Evolutionary conservation across 1,140 invertebrate species (phyloP).

Genomic region (Dreissena polymorpha): DNA sequence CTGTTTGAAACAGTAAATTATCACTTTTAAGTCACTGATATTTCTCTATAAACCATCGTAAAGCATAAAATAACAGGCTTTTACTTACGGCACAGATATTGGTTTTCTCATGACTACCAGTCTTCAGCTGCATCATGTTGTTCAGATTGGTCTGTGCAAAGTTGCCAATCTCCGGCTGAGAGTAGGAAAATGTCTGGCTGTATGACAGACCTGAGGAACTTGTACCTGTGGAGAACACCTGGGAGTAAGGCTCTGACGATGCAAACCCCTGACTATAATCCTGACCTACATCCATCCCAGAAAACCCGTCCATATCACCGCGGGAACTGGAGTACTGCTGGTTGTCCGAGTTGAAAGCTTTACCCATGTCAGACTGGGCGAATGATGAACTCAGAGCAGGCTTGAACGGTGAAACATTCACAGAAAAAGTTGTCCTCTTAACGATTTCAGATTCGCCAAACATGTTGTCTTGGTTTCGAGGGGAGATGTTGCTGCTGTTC

Average conservation of each 20-base stretch:
- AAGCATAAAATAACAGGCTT: too few relatives aligned
- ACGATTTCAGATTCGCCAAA: slow-evolving; percentile 33
- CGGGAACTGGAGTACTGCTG: slow-evolving; percentile 22
- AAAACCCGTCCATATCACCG: slow-evolving; percentile 38
- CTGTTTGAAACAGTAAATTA: too few relatives aligned
- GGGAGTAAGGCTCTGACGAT: slow-evolving; percentile 28
- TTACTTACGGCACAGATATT: slow-evolving; percentile 85
- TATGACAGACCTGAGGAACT: slow-evolving; percentile 20
- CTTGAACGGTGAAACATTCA: slow-evolving; percentile 44
- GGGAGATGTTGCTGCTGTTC: slow-evolving; percentile 59
- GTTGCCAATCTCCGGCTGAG: not conserved
- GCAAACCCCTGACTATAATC: slow-evolving; percentile 37
- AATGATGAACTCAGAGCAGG: slow-evolving; percentile 27
- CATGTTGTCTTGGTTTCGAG: slow-evolving; percentile 56
- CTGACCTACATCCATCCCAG: slow-evolving; percentile 30
- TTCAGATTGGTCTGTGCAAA: slow-evolving; percentile 34
- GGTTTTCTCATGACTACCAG: slow-evolving; percentile 76
- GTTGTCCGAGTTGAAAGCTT: slow-evolving; percentile 34
- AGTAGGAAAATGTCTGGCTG: slow-evolving; percentile 35
- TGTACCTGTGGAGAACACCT: slow-evolving; percentile 35
- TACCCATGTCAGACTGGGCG: slow-evolving; percentile 42
- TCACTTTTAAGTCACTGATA: too few relatives aligned
- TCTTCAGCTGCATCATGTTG: slow-evolving; percentile 46
- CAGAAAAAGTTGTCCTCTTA: slow-evolving; percentile 42
- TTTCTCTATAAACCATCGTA: too few relatives aligned